Evolutionary conservation across 2,113 vertebrate genomes (phyloP), one percentile per base, ranked within the genome.

Genomic region (Formicarius rufipectus): DNA sequence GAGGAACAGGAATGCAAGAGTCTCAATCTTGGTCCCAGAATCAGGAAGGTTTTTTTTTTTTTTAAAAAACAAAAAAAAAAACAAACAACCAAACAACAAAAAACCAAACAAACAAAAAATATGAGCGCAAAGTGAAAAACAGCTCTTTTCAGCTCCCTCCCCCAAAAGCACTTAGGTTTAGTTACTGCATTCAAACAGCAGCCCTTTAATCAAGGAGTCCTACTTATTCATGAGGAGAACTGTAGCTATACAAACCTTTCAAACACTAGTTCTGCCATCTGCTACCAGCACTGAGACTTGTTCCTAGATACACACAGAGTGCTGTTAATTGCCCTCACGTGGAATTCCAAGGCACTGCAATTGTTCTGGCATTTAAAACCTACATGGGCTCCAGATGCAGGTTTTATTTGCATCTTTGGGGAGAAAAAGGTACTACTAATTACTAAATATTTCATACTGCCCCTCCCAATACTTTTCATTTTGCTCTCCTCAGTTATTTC

Each of bases 151-250:
- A 94, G 40, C 47, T 91, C 68, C 75, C 90, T 86, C 64, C 82
- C 22, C 47, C 15, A 72, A 66, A 93, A 90, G 58, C 31, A 52
- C 37, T 82, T 76, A n/a, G 83, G 68, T 88, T 92, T 86, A 87
- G 79, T 68, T 94, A 74, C 60, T 56, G 64, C 86, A 89, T 93
- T 90, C 69, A 90, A 95, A 89, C 55, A 90, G 79, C 72, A 95
- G 90, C 60, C 83, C 83, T 96, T 94, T 96, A 96, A 97, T 95
- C 95, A 97, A 90, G 45, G 84, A 89, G 82, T 74, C 85, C 92
- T 90, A 89, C 71, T 97, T 94, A 93, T 91, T 95, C 92, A 93
- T 59, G 60, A 96, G 86, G 64, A 74, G 52, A 92, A 89, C 85
- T 67, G 69, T 42, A 95, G 84, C 56, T 90, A 93, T 90, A 89